Percentiles rank a stretch among this genome's conserved stretches.
Evolutionary conservation across 2,797 vertebrate genomes (phyloP).

Genomic region (Eurystomus glaucurus): DNA sequence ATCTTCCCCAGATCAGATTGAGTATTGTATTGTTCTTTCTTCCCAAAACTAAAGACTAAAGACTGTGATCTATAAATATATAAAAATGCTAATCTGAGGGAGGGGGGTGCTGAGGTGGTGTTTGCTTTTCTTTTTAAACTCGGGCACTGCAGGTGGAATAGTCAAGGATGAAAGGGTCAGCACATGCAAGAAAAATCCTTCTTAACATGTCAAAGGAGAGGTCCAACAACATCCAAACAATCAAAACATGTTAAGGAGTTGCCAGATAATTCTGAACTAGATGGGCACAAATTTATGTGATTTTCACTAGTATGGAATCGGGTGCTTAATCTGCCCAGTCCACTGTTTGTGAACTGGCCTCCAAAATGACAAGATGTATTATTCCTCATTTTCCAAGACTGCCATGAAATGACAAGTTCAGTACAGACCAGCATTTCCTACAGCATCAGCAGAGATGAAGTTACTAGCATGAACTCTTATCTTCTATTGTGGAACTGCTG

Average conservation of each 20-base stretch:
- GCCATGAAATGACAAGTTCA: neutral
- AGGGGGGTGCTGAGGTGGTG: rapidly evolving
- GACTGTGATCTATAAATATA: neutral
- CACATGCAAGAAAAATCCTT: neutral
- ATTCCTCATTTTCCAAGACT: neutral
- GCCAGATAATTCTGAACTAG: neutral
- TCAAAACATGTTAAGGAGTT: neutral
- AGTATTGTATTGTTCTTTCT: neutral
- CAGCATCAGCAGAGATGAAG: neutral
- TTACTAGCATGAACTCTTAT: neutral
- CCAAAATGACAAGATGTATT: neutral
- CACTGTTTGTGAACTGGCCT: neutral
- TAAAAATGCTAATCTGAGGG: neutral
- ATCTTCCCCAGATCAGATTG: neutral
- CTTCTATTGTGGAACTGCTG: neutral
- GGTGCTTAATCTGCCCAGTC: neutral
- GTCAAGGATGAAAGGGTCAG: neutral
- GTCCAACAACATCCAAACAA: neutral
- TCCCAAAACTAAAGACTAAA: neutral
- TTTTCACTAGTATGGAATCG: neutral
- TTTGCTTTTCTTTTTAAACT: neutral
- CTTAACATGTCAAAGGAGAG: neutral
- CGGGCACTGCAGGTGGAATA: neutral
- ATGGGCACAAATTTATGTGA: neutral
- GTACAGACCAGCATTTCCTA: neutral